Evolutionary conservation across 2,113 vertebrate species (phyloP).

Genomic region (Eulacestoma nigropectus): DNA sequence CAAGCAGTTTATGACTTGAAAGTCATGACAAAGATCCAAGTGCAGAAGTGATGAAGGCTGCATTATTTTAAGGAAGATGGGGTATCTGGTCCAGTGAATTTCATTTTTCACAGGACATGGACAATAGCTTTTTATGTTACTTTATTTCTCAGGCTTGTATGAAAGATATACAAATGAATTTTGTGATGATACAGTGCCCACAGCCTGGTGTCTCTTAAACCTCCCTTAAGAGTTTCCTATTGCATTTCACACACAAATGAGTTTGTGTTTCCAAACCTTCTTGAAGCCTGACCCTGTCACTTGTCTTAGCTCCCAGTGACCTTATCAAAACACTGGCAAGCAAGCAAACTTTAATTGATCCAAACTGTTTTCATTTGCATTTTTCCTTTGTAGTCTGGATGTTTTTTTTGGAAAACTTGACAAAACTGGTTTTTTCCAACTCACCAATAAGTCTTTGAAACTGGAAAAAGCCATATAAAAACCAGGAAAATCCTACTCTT

Average conservation of each 20-base stretch:
- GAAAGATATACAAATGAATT: slow-evolving; percentile 3
- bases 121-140: slow-evolving; percentile 74
- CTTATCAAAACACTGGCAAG: neutral
- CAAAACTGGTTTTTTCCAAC: neutral
- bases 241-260: neutral
- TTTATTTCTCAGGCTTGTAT: slow-evolving; percentile 61
- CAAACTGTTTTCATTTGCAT: neutral
- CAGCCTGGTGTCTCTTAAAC: neutral
- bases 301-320: neutral
- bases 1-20: slow-evolving; percentile 51
- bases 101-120: slow-evolving; percentile 68
- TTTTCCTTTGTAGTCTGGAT: neutral
- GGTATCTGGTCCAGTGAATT: slow-evolving; percentile 57
- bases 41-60: slow-evolving; percentile 45
- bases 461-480: neutral
- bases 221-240: neutral
- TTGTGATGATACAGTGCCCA: neutral
- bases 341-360: neutral
- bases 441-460: neutral
- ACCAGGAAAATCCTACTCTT: neutral
- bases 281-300: neutral
- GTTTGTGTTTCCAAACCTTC: neutral
- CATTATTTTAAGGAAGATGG: slow-evolving; percentile 69
- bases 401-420: neutral
- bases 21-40: slow-evolving; percentile 22